Conservation (phyloP, 2,888 invertebrate genomes). For the Mantis religiosa region DNA sequence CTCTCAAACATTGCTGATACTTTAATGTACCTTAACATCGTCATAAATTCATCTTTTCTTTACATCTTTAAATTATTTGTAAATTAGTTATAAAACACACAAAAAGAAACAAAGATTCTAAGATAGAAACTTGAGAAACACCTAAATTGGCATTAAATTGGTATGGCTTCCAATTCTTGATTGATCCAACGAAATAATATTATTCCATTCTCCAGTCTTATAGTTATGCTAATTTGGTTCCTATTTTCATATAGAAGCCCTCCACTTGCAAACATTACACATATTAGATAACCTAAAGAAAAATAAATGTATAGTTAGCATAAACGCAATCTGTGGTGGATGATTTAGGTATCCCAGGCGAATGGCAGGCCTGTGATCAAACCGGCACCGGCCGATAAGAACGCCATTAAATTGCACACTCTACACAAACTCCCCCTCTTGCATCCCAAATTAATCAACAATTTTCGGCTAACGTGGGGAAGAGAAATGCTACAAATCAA, state of each 20-base stretch:
- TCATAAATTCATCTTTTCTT: no score
- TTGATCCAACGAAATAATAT: neutral
- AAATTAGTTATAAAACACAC: no score
- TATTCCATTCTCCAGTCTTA: neutral
- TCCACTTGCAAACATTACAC: no score
- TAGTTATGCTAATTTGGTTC: no score
- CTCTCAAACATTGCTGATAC: no score
- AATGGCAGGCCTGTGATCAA: neutral
- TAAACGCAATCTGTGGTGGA: neutral
- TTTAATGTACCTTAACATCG: no score
- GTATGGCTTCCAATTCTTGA: no score
- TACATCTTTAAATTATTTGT: no score
- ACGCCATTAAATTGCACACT: neutral
- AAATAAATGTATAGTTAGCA: neutral
- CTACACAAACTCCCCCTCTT: neutral
- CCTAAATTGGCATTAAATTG: no score
- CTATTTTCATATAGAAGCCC: no score
- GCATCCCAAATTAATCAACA: neutral
- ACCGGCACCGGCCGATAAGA: neutral
- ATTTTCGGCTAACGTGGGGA: neutral
- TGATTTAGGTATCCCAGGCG: neutral
- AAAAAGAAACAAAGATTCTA: no score
- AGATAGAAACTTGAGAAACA: no score
- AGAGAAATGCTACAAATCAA: conserved; percentile 1
- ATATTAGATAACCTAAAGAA: neutral